These are phyloP conservation scores for Tromatobia lineatoria DNA, from an alignment of 2,888 invertebrate genomes.

Conservation along the genomic window DNA sequence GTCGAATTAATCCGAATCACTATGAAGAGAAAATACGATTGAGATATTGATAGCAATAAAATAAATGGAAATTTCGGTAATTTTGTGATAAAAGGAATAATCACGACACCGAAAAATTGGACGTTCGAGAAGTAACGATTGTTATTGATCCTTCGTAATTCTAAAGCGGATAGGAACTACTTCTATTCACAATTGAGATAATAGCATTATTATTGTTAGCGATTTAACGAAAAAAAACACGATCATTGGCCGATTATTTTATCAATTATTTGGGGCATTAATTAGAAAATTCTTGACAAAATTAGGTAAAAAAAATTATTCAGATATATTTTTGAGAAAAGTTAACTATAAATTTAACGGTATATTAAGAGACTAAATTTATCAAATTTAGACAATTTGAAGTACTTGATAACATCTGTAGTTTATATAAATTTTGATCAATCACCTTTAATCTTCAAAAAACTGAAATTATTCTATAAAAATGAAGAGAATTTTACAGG, in stretches of 20 bases:
- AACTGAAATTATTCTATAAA: neutral
- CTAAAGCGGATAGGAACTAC: neutral
- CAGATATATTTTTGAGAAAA: neutral
- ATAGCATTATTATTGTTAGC: no score
- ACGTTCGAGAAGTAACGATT: neutral
- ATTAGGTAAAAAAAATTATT: neutral
- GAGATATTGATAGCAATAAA: neutral
- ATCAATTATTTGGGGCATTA: neutral
- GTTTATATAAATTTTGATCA: neutral
- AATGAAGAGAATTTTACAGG: neutral
- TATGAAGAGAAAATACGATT: neutral
- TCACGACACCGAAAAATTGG: neutral
- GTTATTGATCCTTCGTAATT: neutral
- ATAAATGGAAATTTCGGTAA: neutral
- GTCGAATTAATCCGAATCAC: slow-evolving; percentile 28
- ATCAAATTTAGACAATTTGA: neutral
- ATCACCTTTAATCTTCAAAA: no score
- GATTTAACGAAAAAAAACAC: neutral
- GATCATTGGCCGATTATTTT: neutral
- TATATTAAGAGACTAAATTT: neutral
- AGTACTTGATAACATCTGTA: neutral
- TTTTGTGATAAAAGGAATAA: neutral
- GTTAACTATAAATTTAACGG: neutral
- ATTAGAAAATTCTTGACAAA: no score
- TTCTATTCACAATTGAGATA: neutral